phyloP scores from a whole-genome alignment of 2,888 invertebrate genomes.

The Holacanthella duospinosa region DNA sequence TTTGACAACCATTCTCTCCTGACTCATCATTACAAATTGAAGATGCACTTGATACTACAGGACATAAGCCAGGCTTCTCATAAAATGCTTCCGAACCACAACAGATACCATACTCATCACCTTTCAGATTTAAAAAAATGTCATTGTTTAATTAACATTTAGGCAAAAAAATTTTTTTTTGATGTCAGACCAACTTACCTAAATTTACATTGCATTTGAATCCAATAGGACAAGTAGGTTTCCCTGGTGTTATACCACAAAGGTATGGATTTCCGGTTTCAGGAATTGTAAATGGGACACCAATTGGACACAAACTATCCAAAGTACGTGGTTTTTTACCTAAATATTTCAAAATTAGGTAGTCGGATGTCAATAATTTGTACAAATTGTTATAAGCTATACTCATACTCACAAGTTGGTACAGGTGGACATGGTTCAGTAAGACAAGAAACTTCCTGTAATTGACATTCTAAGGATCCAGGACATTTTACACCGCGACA shows the following conservation, averaged over 20 bases:
- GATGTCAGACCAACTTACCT: slow-evolving; percentile 43
- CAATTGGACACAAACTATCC: slow-evolving; percentile 66
- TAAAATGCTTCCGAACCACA: slow-evolving; percentile 67
- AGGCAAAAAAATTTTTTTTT: neutral
- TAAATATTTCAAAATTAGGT: slow-evolving; percentile 38
- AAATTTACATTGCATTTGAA: slow-evolving; percentile 68
- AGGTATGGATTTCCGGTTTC: slow-evolving; percentile 68
- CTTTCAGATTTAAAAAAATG: slow-evolving; percentile 40
- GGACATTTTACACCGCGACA: slow-evolving; percentile 56
- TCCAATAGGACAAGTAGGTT: slow-evolving; percentile 71
- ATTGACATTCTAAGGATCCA: slow-evolving; percentile 61
- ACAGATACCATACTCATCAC: slow-evolving; percentile 78
- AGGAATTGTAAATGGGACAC: slow-evolving; percentile 54
- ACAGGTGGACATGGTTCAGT: slow-evolving; percentile 72
- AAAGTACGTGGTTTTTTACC: slow-evolving; percentile 64
- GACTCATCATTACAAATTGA: slow-evolving; percentile 14
- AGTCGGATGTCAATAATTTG: neutral
- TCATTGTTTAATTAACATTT: neutral
- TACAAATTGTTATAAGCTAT: neutral
- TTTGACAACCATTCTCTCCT: slow-evolving; percentile 31
- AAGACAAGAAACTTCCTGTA: slow-evolving; percentile 66
- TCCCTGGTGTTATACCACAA: slow-evolving; percentile 67
- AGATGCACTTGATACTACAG: slow-evolving; percentile 43
- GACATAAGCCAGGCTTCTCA: slow-evolving; percentile 68
- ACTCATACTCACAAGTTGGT: slow-evolving; percentile 56